phyloP scores from a whole-genome alignment of 2,113 vertebrate species.

The Beaufortia kweichowensis region DNA sequence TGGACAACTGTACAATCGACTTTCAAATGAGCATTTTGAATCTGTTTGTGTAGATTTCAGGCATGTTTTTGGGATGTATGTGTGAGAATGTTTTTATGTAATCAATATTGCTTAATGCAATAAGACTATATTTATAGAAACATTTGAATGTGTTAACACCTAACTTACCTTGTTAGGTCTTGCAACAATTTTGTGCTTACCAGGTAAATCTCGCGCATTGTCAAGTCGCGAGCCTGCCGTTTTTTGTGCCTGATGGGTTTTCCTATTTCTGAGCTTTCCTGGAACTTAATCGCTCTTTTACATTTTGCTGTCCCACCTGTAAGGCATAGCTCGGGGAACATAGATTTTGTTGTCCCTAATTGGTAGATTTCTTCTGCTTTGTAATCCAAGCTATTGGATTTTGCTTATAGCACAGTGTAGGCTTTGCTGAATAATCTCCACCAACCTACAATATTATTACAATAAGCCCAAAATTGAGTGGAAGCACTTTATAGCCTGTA shows the following conservation, averaged over 20 bases:
- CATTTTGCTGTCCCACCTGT: conserved; percentile 20
- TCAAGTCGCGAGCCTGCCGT: background rate
- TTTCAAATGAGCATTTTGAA: background rate
- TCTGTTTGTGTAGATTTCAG: background rate
- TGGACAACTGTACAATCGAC: background rate
- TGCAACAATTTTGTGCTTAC: background rate
- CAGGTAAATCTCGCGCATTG: background rate
- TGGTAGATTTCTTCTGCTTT: conserved; percentile 24
- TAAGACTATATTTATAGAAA: background rate
- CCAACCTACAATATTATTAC: conserved; percentile 13
- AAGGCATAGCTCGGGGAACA: conserved; percentile 3
- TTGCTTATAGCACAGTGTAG: conserved; percentile 34
- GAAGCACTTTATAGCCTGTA: conserved; percentile 12
- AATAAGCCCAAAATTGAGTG: conserved; percentile 1
- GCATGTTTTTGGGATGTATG: background rate
- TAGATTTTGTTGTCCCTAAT: conserved; percentile 26
- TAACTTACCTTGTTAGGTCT: background rate
- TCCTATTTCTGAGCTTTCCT: background rate
- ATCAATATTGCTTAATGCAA: background rate
- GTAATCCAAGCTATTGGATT: conserved; percentile 28
- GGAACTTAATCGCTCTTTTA: conserved; percentile 5
- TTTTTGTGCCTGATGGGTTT: background rate
- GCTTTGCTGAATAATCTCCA: conserved; percentile 37
- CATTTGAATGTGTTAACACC: background rate
- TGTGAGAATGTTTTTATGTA: background rate